Base-by-base conservation (phyloP, 2,888 invertebrate genomes). In the Acronicta leporina region DNA sequence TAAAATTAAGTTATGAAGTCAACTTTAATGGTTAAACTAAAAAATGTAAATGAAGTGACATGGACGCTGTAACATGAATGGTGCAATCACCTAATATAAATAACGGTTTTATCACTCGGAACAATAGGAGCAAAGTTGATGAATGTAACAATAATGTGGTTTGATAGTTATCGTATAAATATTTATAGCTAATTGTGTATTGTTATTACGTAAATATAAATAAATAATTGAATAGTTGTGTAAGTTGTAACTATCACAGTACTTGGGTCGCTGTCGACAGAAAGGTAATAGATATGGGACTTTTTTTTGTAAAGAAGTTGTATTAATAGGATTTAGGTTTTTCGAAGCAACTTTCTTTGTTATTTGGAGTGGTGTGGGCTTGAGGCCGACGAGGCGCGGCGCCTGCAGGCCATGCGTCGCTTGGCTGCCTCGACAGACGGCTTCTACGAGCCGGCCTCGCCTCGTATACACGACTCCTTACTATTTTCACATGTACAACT, bases 121-220 rank as follows among this genome's bases (percentile, higher is more conserved):
- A 87, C 86, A 86, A 87, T 88, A 88, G 87, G 87, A 88, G 88
- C 84, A 87, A 86, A 86, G 83, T 84, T 80, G 89, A 89, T 85
- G 86, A 88, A 86, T 88, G 88, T 90, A 92, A 92, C 92, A 91
- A 92, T 91, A 91, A 92, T 85, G 89, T 84, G 88, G 92, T 93
- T 94, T 92, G 88, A 94, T 93, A 93, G 93, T 92, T 92, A 92
- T 91, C 93, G 85, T 94, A 94, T 94, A 94, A 92, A 94, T 94
- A 94, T 94, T 94, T 94, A 94, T 94, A 94, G 94, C 94, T 94
- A 94, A 94, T 92, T 94, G 94, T 94, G 94, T 94, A 94, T 94
- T 94, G 94, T 94, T 94, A 94, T 92, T 91, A 92, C 92, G 91
- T 94, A 94, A 92, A 92, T 92, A 94, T 93, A 94, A 94, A 92